A percentile compares a stretch with the other conserved stretches of the same genome.
Conservation (phyloP, 2,113 vertebrate genomes). For the Isurus oxyrinchus region DNA sequence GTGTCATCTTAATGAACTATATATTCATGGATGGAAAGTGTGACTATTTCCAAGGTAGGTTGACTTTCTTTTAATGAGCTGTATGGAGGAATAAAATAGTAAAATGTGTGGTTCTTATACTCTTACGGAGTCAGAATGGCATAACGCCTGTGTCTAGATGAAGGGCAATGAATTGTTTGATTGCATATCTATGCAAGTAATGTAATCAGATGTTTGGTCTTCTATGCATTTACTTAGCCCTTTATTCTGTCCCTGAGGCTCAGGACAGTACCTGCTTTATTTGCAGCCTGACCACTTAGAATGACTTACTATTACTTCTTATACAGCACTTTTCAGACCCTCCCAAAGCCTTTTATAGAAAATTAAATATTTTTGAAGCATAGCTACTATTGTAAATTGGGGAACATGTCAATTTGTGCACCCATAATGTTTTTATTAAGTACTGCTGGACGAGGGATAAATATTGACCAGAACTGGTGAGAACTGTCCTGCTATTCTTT, state of each 20-base stretch:
- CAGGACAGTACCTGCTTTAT: not conserved
- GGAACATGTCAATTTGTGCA: not conserved
- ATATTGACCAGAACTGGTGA: not conserved
- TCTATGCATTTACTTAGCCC: not conserved
- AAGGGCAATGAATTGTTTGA: not conserved
- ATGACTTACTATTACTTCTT: not conserved
- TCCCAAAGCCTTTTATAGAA: not conserved
- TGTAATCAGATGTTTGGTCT: not conserved
- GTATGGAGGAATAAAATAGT: not conserved
- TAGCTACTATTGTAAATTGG: not conserved
- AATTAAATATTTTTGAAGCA: not conserved
- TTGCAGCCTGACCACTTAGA: not conserved
- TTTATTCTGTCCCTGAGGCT: not conserved
- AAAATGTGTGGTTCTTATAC: not conserved
- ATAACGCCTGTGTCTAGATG: not conserved
- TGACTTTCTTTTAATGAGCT: conserved; percentile 6
- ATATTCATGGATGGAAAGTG: conserved; percentile 81
- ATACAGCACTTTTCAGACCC: not conserved
- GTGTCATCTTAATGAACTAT: conserved; percentile 72
- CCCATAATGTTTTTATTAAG: no score
- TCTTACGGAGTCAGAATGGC: no score
- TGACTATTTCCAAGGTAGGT: conserved; percentile 77
- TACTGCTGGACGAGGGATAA: not conserved
- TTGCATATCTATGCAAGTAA: not conserved
- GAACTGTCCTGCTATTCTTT: not conserved